Base-by-base conservation (phyloP, 2,888 invertebrate species). In the Synergus laeviventris region DNA sequence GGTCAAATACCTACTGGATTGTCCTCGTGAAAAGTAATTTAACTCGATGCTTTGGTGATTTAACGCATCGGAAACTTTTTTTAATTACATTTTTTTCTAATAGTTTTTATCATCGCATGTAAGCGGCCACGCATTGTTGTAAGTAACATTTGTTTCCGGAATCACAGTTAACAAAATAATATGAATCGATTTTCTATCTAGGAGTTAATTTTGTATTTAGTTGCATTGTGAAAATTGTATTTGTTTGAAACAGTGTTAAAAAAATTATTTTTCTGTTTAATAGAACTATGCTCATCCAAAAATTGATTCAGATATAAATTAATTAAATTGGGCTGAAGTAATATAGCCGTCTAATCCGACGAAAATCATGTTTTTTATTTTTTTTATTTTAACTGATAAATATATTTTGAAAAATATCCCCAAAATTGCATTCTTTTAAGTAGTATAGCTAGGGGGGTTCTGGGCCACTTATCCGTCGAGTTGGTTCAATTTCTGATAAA, bases 31-130 rank as follows among this genome's bases (percentile, higher is more conserved):
- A 18, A 49, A 49, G 8, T 49, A 49, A 49, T 49, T 18, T n/a
- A n/a, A 49, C n/a, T 49, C 49, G 49, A 49, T 49, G n/a, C 49
- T n/a, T 49, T n/a, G n/a, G 49, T 9, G 49, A 49, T 49, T 49
- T 9, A 49, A 49, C 49, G 49, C n/a, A 49, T 49, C n/a, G 2
- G 12, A 39, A 39, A 64, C 18, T 18, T 5, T 38, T 39, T 64
- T 64, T 39, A 64, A 64, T 64, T 64, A 38, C 64, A n/a, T 39
- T 64, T 64, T 64, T 49, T n/a, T 31, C 18, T 49, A 39, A 12
- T 39, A 39, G 18, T 39, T 64, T 64, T 16, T 39, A 9, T 18
- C 64, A 49, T 49, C 18, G n/a, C n/a, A 38, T 64, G 16, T 39
- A 21, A 64, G 18, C 21, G 38, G 5, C 14, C 38, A 18, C 11